A percentile compares a stretch with the other conserved stretches of the same genome.
Evolutionary conservation across 92 coral and sea anemone genomes (phyloP).

Genomic region (Muricea muricata): DNA sequence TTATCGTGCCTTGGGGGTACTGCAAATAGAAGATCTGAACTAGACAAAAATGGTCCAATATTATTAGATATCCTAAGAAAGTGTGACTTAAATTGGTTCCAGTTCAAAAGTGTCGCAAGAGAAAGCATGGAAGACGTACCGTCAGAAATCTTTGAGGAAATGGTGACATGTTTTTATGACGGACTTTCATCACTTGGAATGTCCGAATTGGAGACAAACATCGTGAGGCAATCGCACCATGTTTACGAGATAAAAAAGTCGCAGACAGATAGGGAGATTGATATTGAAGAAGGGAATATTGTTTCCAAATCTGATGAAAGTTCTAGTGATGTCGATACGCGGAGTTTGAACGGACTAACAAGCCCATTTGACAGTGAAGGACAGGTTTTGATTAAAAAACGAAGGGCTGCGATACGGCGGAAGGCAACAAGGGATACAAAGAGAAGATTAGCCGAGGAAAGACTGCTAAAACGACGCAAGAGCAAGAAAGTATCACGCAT

Average conservation of each 20-base stretch:
- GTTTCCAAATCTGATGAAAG: background rate
- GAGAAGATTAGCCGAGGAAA: slow-evolving; percentile 39
- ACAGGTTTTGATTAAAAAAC: slow-evolving; percentile 41
- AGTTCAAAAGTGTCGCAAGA: background rate
- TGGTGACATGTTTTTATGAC: background rate
- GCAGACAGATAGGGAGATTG: background rate
- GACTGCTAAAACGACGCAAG: slow-evolving; percentile 49
- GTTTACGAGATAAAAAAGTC: background rate
- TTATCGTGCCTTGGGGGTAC: background rate
- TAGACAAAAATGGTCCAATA: background rate
- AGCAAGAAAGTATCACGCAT: slow-evolving; percentile 60
- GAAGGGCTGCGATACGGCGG: slow-evolving; percentile 19
- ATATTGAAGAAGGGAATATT: background rate
- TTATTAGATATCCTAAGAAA: background rate
- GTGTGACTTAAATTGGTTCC: background rate
- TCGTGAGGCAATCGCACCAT: background rate
- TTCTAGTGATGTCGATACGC: background rate
- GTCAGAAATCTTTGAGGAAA: background rate
- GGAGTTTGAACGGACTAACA: background rate
- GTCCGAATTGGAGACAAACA: background rate
- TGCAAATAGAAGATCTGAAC: background rate
- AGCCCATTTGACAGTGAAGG: background rate
- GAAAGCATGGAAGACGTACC: background rate
- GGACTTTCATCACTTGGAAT: background rate
- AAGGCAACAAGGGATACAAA: slow-evolving; percentile 46